phyloP scores from a whole-genome alignment of 2,797 vertebrate genomes.

The Eleutherodactylus coqui region DNA sequence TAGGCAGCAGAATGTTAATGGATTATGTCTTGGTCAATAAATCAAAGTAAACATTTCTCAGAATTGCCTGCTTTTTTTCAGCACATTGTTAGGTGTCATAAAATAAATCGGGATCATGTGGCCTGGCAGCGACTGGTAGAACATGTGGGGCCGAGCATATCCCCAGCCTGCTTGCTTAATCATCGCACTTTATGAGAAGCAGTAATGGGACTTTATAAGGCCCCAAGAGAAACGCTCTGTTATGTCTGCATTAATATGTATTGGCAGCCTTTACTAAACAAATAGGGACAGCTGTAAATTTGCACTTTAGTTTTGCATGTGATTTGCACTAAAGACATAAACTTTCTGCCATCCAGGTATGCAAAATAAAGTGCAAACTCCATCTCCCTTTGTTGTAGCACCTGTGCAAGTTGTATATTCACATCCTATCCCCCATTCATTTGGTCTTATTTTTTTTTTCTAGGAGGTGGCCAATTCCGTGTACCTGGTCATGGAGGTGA shows the following conservation, averaged over 20 bases:
- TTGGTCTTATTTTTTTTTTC: constrained; percentile 52
- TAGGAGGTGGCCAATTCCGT: constrained; percentile 94
- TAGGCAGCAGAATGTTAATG: constrained; percentile 1
- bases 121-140: background rate
- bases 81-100: background rate
- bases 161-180: background rate
- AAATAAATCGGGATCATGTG: background rate
- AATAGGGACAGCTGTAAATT: constrained; percentile 14
- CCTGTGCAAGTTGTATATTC: background rate
- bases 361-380: background rate
- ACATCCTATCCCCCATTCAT: constrained; percentile 48
- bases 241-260: background rate
- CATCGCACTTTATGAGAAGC: too few species aligned
- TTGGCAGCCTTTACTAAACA: background rate
- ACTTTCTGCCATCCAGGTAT: background rate
- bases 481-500: constrained; percentile 98
- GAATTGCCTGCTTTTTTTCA: background rate
- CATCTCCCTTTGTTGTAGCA: background rate
- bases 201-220: too few species aligned
- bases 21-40: constrained; percentile 35
- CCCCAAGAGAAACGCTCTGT: too few species aligned
- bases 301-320: constrained; percentile 33
- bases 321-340: constrained; percentile 1
- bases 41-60: constrained; percentile 18
- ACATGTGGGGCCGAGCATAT: background rate